Evolutionary conservation across 2,113 vertebrate genomes (phyloP), one percentile per base, ranked within the genome.

Genomic region (Lichenostomus cassidix): DNA sequence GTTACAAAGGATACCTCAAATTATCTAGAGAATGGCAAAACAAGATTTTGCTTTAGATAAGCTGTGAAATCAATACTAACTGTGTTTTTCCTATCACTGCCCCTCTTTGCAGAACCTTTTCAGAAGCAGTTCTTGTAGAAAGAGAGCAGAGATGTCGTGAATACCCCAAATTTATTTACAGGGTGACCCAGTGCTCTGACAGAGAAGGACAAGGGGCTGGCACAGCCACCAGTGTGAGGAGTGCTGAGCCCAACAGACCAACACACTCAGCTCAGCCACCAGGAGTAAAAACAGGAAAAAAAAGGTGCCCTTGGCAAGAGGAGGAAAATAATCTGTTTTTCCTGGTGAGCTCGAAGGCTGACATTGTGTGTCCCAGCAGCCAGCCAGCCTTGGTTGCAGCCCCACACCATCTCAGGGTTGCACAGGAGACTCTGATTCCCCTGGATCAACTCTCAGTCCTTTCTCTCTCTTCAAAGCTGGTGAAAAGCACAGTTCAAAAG

Each of bases 61-160:
- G 74, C 77, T 83, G 44, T 10, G 9, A 97, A 97, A 97, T 96
- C 82, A 97, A 94, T 86, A 77, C 76, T 83, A 95, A 80, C 53
- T 31, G 52, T 88, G 52, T 41, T 97, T 94, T 94, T 77, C 53
- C 74, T 91, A 63, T 44, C 71, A 58, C 24, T 33, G 50, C 63
- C 88, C 3, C 9, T 80, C 28, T 47, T 81, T 52, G 20, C 86
- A 46, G 78, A 50, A 7, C 12, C 13, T 92, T 95, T 83, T 78
- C 76, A 81, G 76, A 39, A 70, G 44, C 56, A 68, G 44, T n/a
- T 60, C 37, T 46, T 64, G 29, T 8, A 56, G 87, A 25, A 85
- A 21, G 50, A 52, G 73, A 50, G 6, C 35, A 79, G 62, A 59
- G 22, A 46, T 23, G 27, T 5, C 9, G 44, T 80, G 76, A 83